A percentile compares a stretch with the other conserved stretches of the same genome.
Conservation (phyloP, 35 echinoderm and acorn worm species). For the Stichopus chloronotus region DNA sequence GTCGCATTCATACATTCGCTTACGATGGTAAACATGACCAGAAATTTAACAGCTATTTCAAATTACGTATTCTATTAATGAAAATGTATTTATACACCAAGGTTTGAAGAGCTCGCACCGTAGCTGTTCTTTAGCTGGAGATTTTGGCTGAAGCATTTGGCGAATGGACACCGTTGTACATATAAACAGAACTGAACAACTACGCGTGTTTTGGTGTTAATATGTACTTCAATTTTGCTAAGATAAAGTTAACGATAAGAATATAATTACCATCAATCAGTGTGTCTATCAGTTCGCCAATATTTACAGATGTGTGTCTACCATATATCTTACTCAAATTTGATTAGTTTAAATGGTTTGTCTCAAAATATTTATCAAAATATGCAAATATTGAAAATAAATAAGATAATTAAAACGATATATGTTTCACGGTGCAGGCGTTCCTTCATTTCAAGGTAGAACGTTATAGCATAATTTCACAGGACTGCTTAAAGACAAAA, state of each 20-base stretch:
- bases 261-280: neutral
- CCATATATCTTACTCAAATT: neutral
- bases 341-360: neutral
- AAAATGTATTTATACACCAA: too few species aligned
- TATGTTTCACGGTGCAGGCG: neutral
- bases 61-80: too few species aligned
- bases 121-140: too few species aligned
- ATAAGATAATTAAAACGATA: neutral
- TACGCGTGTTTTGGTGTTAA: neutral
- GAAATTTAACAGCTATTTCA: too few species aligned
- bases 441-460: neutral
- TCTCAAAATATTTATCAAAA: neutral
- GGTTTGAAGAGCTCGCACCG: too few species aligned
- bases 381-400: constrained; percentile 1
- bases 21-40: too few species aligned
- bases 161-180: neutral
- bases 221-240: neutral
- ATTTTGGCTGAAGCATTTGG: too few species aligned
- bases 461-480: neutral
- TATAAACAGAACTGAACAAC: neutral
- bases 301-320: neutral
- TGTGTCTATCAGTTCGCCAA: neutral
- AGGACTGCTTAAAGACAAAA: too few species aligned
- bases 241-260: neutral
- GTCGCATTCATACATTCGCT: too few species aligned